Conservation (phyloP, 2,888 invertebrate species). For the Druceiella hillmani region DNA sequence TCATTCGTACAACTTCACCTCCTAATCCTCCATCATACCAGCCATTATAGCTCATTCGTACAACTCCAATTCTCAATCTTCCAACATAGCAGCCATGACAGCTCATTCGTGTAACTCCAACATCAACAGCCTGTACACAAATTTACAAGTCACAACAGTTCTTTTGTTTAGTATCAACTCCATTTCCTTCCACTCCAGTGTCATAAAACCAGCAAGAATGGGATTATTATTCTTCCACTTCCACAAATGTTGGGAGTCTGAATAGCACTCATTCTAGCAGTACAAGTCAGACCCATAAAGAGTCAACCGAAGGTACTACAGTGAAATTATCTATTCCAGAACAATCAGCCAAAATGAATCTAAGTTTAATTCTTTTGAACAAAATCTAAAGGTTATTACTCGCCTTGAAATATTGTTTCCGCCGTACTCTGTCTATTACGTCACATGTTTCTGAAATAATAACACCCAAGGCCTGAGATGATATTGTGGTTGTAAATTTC, state of each 20-base stretch:
- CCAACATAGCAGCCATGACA: too few species aligned
- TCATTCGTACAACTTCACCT: not conserved
- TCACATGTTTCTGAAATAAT: too few species aligned
- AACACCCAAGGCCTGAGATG: too few species aligned
- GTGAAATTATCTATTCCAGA: not conserved
- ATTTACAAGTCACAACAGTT: not conserved
- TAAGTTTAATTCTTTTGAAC: not conserved
- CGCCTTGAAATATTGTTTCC: conserved; percentile 1
- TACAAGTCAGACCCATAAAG: not conserved
- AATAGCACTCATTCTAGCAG: too few species aligned
- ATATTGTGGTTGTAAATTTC: too few species aligned
- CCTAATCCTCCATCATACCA: not conserved
- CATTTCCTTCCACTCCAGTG: not conserved
- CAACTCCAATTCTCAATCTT: too few species aligned
- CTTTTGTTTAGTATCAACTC: not conserved
- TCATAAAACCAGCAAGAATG: not conserved
- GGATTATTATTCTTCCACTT: too few species aligned
- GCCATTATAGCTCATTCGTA: too few species aligned
- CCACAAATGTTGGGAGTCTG: too few species aligned
- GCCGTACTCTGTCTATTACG: conserved; percentile 6
- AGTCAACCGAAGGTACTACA: not conserved
- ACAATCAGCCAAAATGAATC: not conserved
- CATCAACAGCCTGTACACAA: too few species aligned
- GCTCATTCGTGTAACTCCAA: too few species aligned
- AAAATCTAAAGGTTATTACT: not conserved